Evolutionary conservation across 2,888 invertebrate species (phyloP).

Genomic region (Drosophila mercatorum): DNA sequence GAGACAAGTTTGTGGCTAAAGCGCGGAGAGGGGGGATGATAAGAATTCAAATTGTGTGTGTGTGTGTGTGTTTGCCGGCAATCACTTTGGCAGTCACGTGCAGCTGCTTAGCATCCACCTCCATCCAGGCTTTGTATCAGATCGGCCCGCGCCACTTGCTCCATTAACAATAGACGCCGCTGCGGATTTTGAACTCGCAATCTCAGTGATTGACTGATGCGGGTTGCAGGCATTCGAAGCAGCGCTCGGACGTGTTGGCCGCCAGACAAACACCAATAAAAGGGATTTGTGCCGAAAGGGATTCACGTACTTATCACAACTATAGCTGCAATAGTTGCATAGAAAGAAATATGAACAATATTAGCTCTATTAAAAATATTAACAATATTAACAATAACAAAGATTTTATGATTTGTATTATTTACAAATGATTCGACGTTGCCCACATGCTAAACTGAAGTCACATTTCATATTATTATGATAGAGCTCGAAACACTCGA

Average conservation of each 20-base stretch:
- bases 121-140: conserved; percentile 13
- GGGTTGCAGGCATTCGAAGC: conserved; percentile 50
- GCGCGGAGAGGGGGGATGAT: conserved; percentile 11
- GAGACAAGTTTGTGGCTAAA: conserved; percentile 39
- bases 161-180: conserved; percentile 60
- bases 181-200: conserved; percentile 51
- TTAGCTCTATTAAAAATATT: too few relatives aligned
- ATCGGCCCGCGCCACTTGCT: conserved; percentile 61
- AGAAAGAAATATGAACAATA: too few relatives aligned
- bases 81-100: conserved; percentile 74
- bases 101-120: conserved; percentile 73
- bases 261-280: conserved; percentile 40
- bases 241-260: conserved; percentile 45
- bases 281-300: not conserved
- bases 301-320: too few relatives aligned
- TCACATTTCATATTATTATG: conserved; percentile 55
- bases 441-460: too few relatives aligned
- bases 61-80: conserved; percentile 21
- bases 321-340: too few relatives aligned
- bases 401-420: too few relatives aligned
- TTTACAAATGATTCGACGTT: too few relatives aligned
- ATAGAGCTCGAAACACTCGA: conserved; percentile 25
- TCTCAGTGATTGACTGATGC: conserved; percentile 76
- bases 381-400: too few relatives aligned
- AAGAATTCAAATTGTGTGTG: conserved; percentile 20